Percentiles rank a stretch among this genome's conserved stretches.
These are phyloP conservation scores for Oscheius sp. DNA, from an alignment of 2,888 invertebrate genomes.

Conservation along the genomic window DNA sequence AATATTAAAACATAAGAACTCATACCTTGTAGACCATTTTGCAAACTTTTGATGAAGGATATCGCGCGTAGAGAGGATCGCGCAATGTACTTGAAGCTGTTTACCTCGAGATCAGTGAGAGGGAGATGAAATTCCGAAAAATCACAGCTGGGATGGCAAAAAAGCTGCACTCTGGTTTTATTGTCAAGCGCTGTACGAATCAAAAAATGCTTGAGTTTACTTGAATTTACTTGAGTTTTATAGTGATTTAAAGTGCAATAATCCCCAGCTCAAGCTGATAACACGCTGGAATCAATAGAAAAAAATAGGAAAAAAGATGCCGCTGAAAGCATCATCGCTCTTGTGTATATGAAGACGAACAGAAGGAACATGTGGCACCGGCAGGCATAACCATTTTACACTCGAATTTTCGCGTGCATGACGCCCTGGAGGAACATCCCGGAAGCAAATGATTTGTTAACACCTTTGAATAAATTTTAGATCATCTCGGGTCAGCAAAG, in stretches of 20 bases:
- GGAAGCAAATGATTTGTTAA: neutral
- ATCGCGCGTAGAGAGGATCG: conserved; percentile 3
- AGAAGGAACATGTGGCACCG: conserved; percentile 24
- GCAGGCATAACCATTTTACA: conserved; percentile 26
- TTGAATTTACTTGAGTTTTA: too few relatives aligned
- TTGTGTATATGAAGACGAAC: neutral
- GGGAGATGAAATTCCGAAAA: neutral
- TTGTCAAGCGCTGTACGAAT: neutral
- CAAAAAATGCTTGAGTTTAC: neutral
- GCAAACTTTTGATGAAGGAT: neutral
- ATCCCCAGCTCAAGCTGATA: too few relatives aligned
- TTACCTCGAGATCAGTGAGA: neutral
- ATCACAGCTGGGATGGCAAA: neutral
- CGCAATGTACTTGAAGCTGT: conserved; percentile 20
- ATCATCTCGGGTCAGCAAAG: neutral
- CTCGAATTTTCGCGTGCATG: neutral
- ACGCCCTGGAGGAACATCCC: neutral
- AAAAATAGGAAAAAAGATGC: neutral
- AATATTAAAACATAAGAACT: neutral
- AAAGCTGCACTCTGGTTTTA: neutral
- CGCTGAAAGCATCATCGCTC: neutral
- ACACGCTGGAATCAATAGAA: too few relatives aligned
- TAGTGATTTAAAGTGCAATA: too few relatives aligned
- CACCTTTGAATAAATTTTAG: neutral
- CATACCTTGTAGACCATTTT: conserved; percentile 11